These are phyloP conservation scores for Agrypnia vestita DNA, from an alignment of 1,140 invertebrate species.

Conservation along the genomic window DNA sequence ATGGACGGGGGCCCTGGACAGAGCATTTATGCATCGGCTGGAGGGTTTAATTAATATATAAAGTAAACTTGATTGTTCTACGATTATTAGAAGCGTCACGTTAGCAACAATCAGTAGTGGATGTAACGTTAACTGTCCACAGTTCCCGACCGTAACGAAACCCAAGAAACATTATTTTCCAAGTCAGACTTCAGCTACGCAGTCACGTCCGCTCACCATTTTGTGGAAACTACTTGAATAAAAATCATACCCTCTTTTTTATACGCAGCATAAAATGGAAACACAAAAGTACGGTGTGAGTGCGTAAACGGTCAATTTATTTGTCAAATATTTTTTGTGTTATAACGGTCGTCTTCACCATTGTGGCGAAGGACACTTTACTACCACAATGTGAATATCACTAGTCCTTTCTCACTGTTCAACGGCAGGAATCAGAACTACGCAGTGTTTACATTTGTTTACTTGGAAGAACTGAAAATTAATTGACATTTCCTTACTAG, in stretches of 20 bases:
- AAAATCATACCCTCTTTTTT: constrained; percentile 51
- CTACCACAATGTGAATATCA: neutral
- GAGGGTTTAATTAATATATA: neutral
- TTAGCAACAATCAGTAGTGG: neutral
- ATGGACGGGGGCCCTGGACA: too few species aligned
- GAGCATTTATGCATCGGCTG: too few species aligned
- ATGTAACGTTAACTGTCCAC: neutral
- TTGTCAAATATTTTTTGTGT: constrained; percentile 61
- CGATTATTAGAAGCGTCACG: neutral
- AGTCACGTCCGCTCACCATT: constrained; percentile 38
- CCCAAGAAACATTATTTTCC: constrained; percentile 30
- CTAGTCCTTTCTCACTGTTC: neutral
- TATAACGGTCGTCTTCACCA: neutral
- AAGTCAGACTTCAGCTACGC: constrained; percentile 43
- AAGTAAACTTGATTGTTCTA: neutral
- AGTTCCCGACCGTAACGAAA: neutral
- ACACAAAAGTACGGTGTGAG: constrained; percentile 51
- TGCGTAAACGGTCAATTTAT: constrained; percentile 60
- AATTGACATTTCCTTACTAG: neutral
- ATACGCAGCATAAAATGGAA: constrained; percentile 46
- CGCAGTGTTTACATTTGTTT: constrained; percentile 6
- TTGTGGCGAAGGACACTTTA: neutral
- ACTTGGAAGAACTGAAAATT: constrained; percentile 23
- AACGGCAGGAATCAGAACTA: constrained; percentile 7
- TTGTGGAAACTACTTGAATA: constrained; percentile 29